Evolutionary conservation across 2,888 invertebrate species (phyloP).

Genomic region (Heliconius cydno): DNA sequence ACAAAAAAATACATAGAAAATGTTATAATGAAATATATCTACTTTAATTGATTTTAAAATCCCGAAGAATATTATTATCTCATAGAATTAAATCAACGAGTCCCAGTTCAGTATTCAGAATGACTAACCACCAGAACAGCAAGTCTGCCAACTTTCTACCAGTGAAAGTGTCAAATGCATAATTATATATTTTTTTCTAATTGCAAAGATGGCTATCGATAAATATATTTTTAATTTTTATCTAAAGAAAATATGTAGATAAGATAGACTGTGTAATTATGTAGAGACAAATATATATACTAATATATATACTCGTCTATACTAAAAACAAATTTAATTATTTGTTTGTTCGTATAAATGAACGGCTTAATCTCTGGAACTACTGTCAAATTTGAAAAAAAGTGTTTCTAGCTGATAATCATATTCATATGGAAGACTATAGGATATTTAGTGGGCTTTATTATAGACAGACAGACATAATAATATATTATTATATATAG

Average conservation of each 20-base stretch:
- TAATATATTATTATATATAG: too few species aligned
- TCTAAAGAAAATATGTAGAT: slow-evolving; percentile 1
- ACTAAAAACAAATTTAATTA: neutral
- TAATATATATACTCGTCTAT: neutral
- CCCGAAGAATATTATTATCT: too few species aligned
- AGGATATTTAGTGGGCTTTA: too few species aligned
- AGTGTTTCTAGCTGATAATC: too few species aligned
- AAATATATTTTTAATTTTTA: neutral
- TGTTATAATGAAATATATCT: too few species aligned
- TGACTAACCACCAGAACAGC: slow-evolving; percentile 6
- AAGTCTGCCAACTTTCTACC: neutral
- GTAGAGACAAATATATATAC: neutral
- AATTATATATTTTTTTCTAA: neutral
- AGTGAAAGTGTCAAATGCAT: neutral
- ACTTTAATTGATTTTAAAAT: too few species aligned
- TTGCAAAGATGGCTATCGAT: neutral
- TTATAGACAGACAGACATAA: neutral
- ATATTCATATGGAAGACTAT: too few species aligned
- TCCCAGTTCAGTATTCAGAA: neutral
- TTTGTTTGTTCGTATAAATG: neutral
- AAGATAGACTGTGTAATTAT: slow-evolving; percentile 1
- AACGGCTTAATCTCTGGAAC: too few species aligned
- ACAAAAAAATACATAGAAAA: too few species aligned
- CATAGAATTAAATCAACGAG: neutral
- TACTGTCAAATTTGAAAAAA: too few species aligned